phyloP scores from a whole-genome alignment of 1,140 invertebrate species.

The Ditylenchus dipsaci region DNA sequence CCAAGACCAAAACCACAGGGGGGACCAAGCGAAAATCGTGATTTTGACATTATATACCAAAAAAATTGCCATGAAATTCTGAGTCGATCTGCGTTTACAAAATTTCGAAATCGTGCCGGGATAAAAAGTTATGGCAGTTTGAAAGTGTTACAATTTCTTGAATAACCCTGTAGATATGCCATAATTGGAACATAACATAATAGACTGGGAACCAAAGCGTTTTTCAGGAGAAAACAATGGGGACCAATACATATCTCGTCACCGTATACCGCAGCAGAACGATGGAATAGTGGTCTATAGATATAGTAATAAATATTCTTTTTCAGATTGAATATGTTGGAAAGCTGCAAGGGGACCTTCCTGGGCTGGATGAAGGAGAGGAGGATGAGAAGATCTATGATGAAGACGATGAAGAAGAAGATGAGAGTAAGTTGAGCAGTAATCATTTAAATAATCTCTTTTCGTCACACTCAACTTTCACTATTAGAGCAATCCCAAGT shows the following conservation, averaged over 20 bases:
- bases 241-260: no score
- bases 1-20: no score
- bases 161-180: no score
- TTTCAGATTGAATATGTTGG: constrained; percentile 48
- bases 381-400: constrained; percentile 3
- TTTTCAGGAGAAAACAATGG: no score
- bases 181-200: neutral
- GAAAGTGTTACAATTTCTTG: no score
- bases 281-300: neutral
- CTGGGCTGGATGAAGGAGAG: constrained; percentile 40
- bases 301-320: neutral
- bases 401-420: constrained; percentile 39
- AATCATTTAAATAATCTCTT: neutral
- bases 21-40: no score
- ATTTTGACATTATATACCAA: no score
- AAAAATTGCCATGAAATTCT: no score
- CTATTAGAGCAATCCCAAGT: neutral
- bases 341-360: constrained; percentile 45
- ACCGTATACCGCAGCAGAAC: neutral
- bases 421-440: constrained; percentile 9
- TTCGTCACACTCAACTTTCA: neutral
- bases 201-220: no score
- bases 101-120: no score
- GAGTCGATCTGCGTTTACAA: no score
- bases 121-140: no score